phyloP scores from a whole-genome alignment of 2,888 invertebrate species.

The Arge pagana region DNA sequence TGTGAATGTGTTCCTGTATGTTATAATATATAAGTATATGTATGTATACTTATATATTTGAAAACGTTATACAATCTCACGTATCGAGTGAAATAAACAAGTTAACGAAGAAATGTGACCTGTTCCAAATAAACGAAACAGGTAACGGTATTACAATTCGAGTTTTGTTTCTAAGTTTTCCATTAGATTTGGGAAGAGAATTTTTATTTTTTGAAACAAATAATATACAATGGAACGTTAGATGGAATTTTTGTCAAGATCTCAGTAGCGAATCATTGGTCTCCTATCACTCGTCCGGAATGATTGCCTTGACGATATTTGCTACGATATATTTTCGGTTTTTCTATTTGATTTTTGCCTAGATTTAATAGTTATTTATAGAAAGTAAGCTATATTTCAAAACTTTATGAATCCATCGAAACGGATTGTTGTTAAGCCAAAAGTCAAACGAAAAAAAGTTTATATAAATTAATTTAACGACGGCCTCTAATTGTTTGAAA shows the following conservation, averaged over 20 bases:
- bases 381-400: conserved; percentile 29
- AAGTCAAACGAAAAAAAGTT: not conserved
- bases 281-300: too few species aligned
- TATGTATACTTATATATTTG: conserved; percentile 11
- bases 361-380: not conserved
- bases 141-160: too few species aligned
- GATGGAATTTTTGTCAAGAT: too few species aligned
- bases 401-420: conserved; percentile 30
- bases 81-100: conserved; percentile 17
- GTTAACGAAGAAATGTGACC: conserved; percentile 16
- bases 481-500: conserved; percentile 10
- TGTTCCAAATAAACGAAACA: conserved; percentile 4
- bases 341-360: not conserved
- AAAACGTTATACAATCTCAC: conserved; percentile 1
- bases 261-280: too few species aligned
- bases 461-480: not conserved
- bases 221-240: too few species aligned
- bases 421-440: conserved; percentile 33
- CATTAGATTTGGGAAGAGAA: too few species aligned
- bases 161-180: too few species aligned
- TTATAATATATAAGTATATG: conserved; percentile 12
- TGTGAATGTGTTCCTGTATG: conserved; percentile 23
- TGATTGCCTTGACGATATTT: too few species aligned
- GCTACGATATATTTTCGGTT: not conserved
- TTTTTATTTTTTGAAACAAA: too few species aligned